A percentile compares a stretch with the other conserved stretches of the same genome.
These are phyloP conservation scores for Lithobates sylvaticus DNA, from an alignment of 2,797 vertebrate species.

Conservation along the genomic window DNA sequence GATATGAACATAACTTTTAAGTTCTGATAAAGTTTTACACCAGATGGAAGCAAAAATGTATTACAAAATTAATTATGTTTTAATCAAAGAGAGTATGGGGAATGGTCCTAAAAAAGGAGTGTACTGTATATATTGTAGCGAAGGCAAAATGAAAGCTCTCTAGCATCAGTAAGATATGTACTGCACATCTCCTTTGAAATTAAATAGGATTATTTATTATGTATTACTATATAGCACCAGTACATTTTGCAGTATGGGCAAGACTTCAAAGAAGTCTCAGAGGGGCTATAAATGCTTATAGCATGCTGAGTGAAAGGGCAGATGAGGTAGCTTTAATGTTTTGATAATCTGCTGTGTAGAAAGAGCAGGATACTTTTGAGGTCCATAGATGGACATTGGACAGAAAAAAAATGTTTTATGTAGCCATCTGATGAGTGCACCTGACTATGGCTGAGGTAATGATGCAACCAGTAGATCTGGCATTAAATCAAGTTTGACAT, in stretches of 20 bases:
- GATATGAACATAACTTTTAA: slow-evolving; percentile 2
- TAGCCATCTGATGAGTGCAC: not conserved
- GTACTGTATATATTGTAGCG: not conserved
- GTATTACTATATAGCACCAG: not conserved
- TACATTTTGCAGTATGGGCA: not conserved
- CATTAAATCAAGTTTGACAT: too few relatives aligned
- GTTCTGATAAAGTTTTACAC: not conserved
- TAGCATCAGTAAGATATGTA: not conserved
- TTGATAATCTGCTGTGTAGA: too few relatives aligned
- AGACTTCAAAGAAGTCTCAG: not conserved
- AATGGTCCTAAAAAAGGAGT: not conserved
- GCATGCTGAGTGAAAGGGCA: not conserved
- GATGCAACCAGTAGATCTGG: too few relatives aligned
- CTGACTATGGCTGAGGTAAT: too few relatives aligned
- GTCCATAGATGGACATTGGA: not conserved
- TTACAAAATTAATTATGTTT: not conserved
- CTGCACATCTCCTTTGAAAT: not conserved
- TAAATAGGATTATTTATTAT: not conserved
- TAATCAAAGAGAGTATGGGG: slow-evolving; percentile 1
- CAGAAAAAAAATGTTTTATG: not conserved
- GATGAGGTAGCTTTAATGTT: not conserved
- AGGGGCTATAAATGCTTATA: not conserved
- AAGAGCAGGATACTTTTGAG: too few relatives aligned
- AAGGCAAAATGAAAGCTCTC: not conserved
- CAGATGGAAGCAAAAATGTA: not conserved